Evolutionary conservation across 2,888 invertebrate species (phyloP).

Genomic region (Harpalus rubripes): DNA sequence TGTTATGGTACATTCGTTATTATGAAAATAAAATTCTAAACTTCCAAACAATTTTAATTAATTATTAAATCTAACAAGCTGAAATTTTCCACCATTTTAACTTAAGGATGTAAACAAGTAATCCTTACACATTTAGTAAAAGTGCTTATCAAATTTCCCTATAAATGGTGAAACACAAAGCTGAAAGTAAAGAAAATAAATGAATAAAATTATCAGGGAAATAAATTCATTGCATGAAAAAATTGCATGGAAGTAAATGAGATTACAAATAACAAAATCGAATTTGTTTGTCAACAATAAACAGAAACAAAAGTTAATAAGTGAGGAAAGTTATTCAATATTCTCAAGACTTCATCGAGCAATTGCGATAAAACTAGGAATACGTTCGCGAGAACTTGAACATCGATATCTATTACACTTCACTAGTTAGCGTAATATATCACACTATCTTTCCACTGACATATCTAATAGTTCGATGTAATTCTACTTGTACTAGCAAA

Average conservation of each 20-base stretch:
- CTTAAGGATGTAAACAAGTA: slow-evolving; percentile 26
- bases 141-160: slow-evolving; percentile 14
- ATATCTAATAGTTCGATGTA: background rate
- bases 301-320: slow-evolving; percentile 15
- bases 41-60: slow-evolving; percentile 28
- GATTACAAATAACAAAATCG: slow-evolving; percentile 22
- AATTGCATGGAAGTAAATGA: slow-evolving; percentile 10
- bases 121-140: slow-evolving; percentile 17
- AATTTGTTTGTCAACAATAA: slow-evolving; percentile 8
- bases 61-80: slow-evolving; percentile 4
- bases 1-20: background rate
- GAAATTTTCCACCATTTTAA: slow-evolving; percentile 26
- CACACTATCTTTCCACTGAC: background rate
- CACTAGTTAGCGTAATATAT: background rate
- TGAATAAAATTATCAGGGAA: background rate
- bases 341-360: background rate
- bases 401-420: background rate
- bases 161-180: background rate
- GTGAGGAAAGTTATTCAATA: slow-evolving; percentile 12
- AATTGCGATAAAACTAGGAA: slow-evolving; percentile 2
- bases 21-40: background rate
- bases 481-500: slow-evolving; percentile 2
- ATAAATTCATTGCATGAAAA: background rate
- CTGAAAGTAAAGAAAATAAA: background rate
- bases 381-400: background rate